Conservation (phyloP, 1,140 invertebrate genomes). For the Plodia interpunctella region DNA sequence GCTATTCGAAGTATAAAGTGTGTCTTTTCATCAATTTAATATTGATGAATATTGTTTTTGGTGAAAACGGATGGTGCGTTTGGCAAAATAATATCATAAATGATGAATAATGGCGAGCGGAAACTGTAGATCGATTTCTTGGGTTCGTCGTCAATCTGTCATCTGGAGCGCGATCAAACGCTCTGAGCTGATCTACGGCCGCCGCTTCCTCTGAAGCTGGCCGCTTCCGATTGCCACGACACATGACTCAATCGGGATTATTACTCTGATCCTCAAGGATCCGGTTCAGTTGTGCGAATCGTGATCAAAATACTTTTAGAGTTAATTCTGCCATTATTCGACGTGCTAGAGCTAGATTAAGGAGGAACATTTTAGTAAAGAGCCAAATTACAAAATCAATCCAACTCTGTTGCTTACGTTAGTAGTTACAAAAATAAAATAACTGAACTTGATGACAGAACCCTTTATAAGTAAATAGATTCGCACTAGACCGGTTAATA, state of each 20-base stretch:
- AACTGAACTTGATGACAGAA: no score
- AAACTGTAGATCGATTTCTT: slow-evolving; percentile 46
- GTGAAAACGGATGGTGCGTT: slow-evolving; percentile 42
- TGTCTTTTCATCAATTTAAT: not conserved
- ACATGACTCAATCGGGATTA: not conserved
- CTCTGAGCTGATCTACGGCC: slow-evolving; percentile 20
- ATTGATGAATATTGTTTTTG: slow-evolving; percentile 22
- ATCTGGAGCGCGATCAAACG: slow-evolving; percentile 54
- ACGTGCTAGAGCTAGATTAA: no score
- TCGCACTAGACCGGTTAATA: no score
- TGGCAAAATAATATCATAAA: slow-evolving; percentile 48
- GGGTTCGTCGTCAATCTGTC: slow-evolving; percentile 53
- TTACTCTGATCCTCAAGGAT: not conserved
- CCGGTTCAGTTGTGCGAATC: not conserved
- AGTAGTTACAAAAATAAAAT: no score
- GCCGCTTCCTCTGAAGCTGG: not conserved
- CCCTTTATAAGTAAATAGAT: no score
- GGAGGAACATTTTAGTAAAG: no score
- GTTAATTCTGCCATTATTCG: no score
- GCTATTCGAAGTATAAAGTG: not conserved
- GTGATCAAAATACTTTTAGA: no score
- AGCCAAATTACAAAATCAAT: no score
- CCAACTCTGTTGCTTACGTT: no score
- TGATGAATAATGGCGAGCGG: slow-evolving; percentile 43
- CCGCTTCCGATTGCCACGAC: not conserved